A percentile compares a stretch with the other conserved stretches of the same genome.
Conservation (phyloP, 2,113 vertebrate species). For the Clarias batrachus region DNA sequence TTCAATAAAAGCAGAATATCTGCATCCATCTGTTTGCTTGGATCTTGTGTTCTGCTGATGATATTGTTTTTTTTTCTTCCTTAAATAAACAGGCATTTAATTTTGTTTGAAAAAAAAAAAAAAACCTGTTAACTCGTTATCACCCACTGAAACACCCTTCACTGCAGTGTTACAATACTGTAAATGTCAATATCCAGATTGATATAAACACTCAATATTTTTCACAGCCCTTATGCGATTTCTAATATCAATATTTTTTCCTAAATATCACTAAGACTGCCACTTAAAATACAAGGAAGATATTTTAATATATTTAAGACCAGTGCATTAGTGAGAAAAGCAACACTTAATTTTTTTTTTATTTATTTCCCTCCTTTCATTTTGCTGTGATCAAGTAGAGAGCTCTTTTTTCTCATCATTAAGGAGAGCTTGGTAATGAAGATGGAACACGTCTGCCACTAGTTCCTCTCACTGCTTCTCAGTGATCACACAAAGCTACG, state of each 20-base stretch:
- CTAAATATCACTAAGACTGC: background rate
- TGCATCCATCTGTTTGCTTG: background rate
- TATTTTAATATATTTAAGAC: slow-evolving; percentile 2
- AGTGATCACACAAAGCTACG: slow-evolving; percentile 26
- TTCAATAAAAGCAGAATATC: background rate
- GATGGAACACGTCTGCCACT: slow-evolving; percentile 41
- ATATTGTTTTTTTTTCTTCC: background rate
- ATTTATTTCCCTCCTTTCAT: background rate
- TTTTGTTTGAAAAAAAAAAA: background rate
- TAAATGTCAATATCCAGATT: background rate
- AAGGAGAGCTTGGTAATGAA: slow-evolving; percentile 54
- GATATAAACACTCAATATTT: background rate
- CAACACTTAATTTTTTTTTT: no score
- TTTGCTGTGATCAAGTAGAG: slow-evolving; percentile 6
- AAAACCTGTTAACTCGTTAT: background rate
- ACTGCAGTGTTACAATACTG: background rate
- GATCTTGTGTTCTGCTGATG: background rate
- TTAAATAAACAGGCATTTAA: background rate
- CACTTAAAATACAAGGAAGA: background rate
- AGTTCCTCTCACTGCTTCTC: slow-evolving; percentile 21
- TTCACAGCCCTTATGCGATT: background rate
- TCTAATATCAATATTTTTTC: background rate
- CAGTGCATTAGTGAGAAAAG: background rate
- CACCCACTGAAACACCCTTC: background rate
- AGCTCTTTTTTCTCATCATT: slow-evolving; percentile 43